These are phyloP conservation scores for Formica selysi DNA, from an alignment of 1,140 invertebrate species.

Conservation along the genomic window DNA sequence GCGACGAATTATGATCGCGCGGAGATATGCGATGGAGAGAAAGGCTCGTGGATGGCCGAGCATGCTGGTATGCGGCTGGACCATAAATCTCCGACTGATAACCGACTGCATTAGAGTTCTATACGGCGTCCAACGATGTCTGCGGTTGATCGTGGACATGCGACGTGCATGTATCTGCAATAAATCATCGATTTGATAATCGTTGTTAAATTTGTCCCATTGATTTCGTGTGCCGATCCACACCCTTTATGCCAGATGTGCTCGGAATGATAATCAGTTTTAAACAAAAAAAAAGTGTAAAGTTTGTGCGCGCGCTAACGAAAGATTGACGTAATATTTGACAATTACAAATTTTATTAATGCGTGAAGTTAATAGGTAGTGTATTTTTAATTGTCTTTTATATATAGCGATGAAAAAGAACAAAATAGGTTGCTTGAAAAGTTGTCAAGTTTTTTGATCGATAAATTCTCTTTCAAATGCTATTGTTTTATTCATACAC, in stretches of 20 bases:
- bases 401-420: neutral
- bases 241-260: slow-evolving; percentile 22
- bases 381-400: neutral
- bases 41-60: slow-evolving; percentile 34
- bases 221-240: slow-evolving; percentile 38
- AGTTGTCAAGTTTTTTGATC: neutral
- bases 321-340: neutral
- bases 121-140: slow-evolving; percentile 12
- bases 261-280: neutral
- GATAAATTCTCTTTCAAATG: neutral
- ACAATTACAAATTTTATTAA: slow-evolving; percentile 3
- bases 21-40: slow-evolving; percentile 30
- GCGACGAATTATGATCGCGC: slow-evolving; percentile 31
- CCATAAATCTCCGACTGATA: slow-evolving; percentile 54
- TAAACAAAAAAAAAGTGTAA: neutral
- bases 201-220: slow-evolving; percentile 43
- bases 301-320: neutral
- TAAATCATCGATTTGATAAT: slow-evolving; percentile 58
- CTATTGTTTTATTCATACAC: neutral
- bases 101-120: slow-evolving; percentile 46
- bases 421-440: too few species aligned
- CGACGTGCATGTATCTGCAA: neutral
- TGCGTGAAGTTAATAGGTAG: neutral
- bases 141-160: slow-evolving; percentile 25
- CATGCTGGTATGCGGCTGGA: slow-evolving; percentile 10